These are phyloP conservation scores for Drosophila ironensis DNA, from an alignment of 1,140 invertebrate species.

Conservation along the genomic window DNA sequence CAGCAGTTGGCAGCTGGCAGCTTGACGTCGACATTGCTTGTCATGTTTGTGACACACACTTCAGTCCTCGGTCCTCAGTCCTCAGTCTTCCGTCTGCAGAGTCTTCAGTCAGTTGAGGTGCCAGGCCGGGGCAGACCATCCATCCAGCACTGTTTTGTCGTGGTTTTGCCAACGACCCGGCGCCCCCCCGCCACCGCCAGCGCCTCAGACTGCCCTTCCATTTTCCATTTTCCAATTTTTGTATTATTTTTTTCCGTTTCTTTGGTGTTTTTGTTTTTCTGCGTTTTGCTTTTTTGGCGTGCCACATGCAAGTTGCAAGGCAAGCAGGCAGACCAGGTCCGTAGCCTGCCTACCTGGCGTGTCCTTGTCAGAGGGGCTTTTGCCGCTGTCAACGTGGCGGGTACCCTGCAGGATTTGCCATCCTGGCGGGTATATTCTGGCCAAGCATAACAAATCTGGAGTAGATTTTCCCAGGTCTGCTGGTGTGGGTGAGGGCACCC, in stretches of 20 bases:
- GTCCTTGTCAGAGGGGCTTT: slow-evolving; percentile 63
- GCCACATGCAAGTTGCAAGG: slow-evolving; percentile 48
- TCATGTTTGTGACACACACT: slow-evolving; percentile 79
- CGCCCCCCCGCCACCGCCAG: too few species aligned
- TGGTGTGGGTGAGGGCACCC: too few species aligned
- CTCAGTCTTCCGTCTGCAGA: slow-evolving; percentile 57
- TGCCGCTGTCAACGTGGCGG: slow-evolving; percentile 43
- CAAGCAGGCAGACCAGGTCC: slow-evolving; percentile 21
- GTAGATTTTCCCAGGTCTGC: too few species aligned
- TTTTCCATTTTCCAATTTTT: slow-evolving; percentile 13
- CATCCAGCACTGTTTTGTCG: slow-evolving; percentile 24
- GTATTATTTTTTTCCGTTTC: neutral
- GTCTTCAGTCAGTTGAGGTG: slow-evolving; percentile 43
- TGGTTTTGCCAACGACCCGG: too few species aligned
- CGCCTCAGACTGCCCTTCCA: neutral
- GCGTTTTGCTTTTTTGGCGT: slow-evolving; percentile 33
- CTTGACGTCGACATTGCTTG: slow-evolving; percentile 65
- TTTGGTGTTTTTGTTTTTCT: slow-evolving; percentile 30
- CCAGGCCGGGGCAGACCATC: slow-evolving; percentile 19
- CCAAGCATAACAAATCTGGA: neutral
- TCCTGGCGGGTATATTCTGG: neutral
- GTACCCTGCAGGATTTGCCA: slow-evolving; percentile 13
- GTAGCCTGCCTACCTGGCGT: slow-evolving; percentile 41
- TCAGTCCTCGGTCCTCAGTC: slow-evolving; percentile 44
- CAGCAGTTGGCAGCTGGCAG: slow-evolving; percentile 41